Evolutionary conservation across 1,140 invertebrate genomes (phyloP), one percentile per base, ranked within the genome.

Genomic region (Capitella teleta): DNA sequence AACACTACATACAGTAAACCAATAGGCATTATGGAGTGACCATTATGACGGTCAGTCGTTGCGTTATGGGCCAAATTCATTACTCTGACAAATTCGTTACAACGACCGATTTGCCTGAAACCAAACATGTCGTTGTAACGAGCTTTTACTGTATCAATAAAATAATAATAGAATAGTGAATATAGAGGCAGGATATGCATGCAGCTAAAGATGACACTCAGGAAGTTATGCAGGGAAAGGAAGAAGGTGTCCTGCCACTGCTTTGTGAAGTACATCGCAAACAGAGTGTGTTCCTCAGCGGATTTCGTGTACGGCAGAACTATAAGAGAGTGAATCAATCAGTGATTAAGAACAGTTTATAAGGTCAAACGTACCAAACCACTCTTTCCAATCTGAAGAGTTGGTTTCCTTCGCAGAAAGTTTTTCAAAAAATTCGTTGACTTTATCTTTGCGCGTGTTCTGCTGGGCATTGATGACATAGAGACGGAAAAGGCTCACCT

Each of bases 241-340:
- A 91, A 68, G 60, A 93, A 80, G 36, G 87, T 93, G 63, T 96
- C 92, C 66, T 95, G 91, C 91, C 91, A 97, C 49, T 88, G 85
- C 54, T 85, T 82, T 26, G 83, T 88, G 67, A 95, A 97, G 66
- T 90, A 87, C 28, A 90, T 78, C 19, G 82, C 79, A 72, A 92
- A 97, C 41, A 78, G 79, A 28, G 83, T 79, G 68, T 88, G 87
- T 61, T 93, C 89, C 73, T 94, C 87, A 12, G 89, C 86, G 69
- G 86, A 89, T 66, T 84, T 84, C 21, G 90, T 78, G 67, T 89
- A 96, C 5, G 90, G 88, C 49, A 96, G 77, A 65, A 86, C 88
- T 91, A 67, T 28, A 67, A 79, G 76, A 53, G 53, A 52, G 49
- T 49, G 55, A 19, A 43, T 24, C 5, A 1, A 43, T 26, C 5